Evolutionary conservation across 2,888 invertebrate species (phyloP), one percentile per base, ranked within the genome.

Genomic region (Cephalotes varians): DNA sequence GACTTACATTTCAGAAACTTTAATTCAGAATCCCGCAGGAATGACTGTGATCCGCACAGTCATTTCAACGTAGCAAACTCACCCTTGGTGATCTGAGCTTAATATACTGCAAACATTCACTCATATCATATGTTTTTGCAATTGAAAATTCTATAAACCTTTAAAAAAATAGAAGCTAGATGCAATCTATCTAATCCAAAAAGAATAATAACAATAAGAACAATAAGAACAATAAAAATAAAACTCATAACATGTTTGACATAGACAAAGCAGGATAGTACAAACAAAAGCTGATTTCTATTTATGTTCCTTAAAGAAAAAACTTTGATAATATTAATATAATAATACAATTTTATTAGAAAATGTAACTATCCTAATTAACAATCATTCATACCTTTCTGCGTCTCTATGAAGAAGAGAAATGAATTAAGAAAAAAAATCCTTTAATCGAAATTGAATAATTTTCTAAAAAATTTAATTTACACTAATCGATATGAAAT

Each of bases 1-100:
- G 69, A 44, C n/a, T 56, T 64, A 65, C n/a, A 51, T 34, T 34
- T 31, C 2, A 54, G 31, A 34, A 34, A 25, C 56, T 51, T 79
- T 34, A 44, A 56, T 25, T 12, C 7, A 56, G 28, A 40, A 56
- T 67, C 28, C 31, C 31, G 7, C 5, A 31, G n/a, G n/a, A 67
- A 12, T 6, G 6, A 60, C 34, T 60, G 60, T 21, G 21, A n/a
- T n/a, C 12, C 60, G 12, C 5, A n/a, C 40, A 40, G 2, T 44
- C 6, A 21, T 44, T 65, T 47, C 5, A 25, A 28, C 10, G 44
- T 47, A 15, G 9, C 28, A 5, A 65, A 25, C 15, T 7, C 18
- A n/a, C 12, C 44, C 44, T 44, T 44, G 44, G 15, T 0, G 6
- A 47, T 7, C 12, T n/a, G 6, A 49, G 6, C 0, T 47, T 28